Conservation (phyloP, 2,888 invertebrate species). For the Orthosia gracilis region DNA sequence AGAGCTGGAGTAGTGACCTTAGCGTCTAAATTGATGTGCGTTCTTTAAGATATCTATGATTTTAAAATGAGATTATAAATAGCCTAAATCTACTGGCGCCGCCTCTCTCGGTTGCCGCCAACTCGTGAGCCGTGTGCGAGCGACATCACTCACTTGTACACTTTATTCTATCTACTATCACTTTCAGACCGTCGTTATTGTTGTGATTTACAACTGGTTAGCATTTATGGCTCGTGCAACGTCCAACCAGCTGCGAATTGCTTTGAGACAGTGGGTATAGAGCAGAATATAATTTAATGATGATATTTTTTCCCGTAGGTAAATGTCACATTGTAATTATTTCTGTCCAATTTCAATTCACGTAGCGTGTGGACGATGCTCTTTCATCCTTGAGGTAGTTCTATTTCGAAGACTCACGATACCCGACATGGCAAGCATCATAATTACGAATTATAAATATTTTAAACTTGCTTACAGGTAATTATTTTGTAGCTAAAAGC, state of each 20-base stretch:
- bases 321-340: not conserved
- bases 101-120: not conserved
- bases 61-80: slow-evolving; percentile 7
- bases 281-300: no score
- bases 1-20: not conserved
- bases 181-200: not conserved
- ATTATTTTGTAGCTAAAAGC: slow-evolving; percentile 1
- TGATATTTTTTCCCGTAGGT: not conserved
- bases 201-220: slow-evolving; percentile 3
- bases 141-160: not conserved
- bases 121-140: slow-evolving; percentile 10
- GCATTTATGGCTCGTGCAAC: not conserved
- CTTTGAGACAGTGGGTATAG: not conserved
- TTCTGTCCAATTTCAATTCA: slow-evolving; percentile 7
- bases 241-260: not conserved
- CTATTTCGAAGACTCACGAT: not conserved
- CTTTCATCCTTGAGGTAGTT: slow-evolving; percentile 19
- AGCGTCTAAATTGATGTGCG: not conserved
- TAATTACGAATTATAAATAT: slow-evolving; percentile 10
- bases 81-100: not conserved
- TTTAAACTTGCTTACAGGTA: slow-evolving; percentile 1
- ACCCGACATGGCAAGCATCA: slow-evolving; percentile 9
- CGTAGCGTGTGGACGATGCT: slow-evolving; percentile 2
- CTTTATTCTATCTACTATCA: slow-evolving; percentile 4
- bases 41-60: not conserved